Percentiles rank a stretch among this genome's conserved stretches.
Conservation (phyloP, 2,888 invertebrate genomes). For the Physocephala rufipes region DNA sequence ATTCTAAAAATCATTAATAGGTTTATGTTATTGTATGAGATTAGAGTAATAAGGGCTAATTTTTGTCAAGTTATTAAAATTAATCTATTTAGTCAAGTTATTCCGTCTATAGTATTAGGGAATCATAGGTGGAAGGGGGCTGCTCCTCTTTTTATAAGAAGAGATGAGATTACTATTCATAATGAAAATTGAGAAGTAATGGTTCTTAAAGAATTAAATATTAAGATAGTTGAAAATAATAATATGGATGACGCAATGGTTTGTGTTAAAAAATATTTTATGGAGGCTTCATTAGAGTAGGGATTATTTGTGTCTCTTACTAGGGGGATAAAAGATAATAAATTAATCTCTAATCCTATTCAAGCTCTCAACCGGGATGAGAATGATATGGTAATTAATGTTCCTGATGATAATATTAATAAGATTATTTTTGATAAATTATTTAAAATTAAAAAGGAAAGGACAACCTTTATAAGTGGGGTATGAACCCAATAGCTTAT, state of each 20-base stretch:
- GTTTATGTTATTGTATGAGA: too few species aligned
- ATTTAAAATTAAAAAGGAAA: slow-evolving; percentile 69
- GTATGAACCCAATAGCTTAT: too few species aligned
- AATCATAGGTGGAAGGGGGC: slow-evolving; percentile 72
- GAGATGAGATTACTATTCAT: slow-evolving; percentile 63
- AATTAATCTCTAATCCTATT: slow-evolving; percentile 74
- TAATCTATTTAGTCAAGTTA: slow-evolving; percentile 70
- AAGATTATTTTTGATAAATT: slow-evolving; percentile 68
- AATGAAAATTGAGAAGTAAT: slow-evolving; percentile 35
- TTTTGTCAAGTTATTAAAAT: too few species aligned
- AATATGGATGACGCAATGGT: slow-evolving; percentile 70
- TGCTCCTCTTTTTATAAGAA: too few species aligned
- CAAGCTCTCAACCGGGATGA: slow-evolving; percentile 68
- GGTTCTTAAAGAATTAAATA: slow-evolving; percentile 38
- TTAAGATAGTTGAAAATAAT: slow-evolving; percentile 66
- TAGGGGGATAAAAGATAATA: slow-evolving; percentile 71
- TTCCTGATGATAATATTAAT: slow-evolving; percentile 66
- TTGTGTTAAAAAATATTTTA: slow-evolving; percentile 73
- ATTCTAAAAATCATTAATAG: slow-evolving; percentile 66
- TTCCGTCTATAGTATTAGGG: slow-evolving; percentile 70
- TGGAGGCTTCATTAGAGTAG: slow-evolving; percentile 68
- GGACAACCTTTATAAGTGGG: slow-evolving; percentile 67
- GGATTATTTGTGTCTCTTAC: slow-evolving; percentile 68
- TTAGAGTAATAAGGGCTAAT: too few species aligned
- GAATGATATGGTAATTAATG: slow-evolving; percentile 68